Percentiles rank a stretch among this genome's conserved stretches.
Evolutionary conservation across 2,113 vertebrate species (phyloP).

Genomic region (Vimba vimba): DNA sequence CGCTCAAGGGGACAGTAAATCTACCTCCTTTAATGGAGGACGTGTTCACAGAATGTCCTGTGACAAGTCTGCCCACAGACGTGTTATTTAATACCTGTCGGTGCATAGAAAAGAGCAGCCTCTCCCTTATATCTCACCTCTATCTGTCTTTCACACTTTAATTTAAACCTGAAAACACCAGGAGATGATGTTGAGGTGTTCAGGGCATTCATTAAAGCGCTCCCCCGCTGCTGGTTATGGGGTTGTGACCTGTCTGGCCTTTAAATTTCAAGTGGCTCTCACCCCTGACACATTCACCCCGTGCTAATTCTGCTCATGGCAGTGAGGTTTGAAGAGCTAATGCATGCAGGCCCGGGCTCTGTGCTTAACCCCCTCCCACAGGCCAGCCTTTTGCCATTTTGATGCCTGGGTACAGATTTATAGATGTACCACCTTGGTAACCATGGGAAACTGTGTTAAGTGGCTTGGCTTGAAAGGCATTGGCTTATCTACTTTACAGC

Average conservation of each 20-base stretch:
- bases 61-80: not conserved
- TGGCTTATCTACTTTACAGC: not conserved
- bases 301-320: slow-evolving; percentile 19
- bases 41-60: slow-evolving; percentile 29
- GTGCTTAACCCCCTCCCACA: not conserved
- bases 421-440: slow-evolving; percentile 5
- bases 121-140: not conserved
- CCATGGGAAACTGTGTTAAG: not conserved
- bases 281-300: slow-evolving; percentile 45
- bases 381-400: not conserved
- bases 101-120: not conserved
- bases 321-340: slow-evolving; percentile 27
- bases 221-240: slow-evolving; percentile 1
- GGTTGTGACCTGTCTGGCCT: slow-evolving; percentile 30
- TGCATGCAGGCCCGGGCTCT: not conserved
- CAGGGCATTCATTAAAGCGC: not conserved
- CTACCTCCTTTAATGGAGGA: slow-evolving; percentile 34
- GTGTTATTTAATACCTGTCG: slow-evolving; percentile 40
- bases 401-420: slow-evolving; percentile 4
- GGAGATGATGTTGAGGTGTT: slow-evolving; percentile 3
- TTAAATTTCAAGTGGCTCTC: slow-evolving; percentile 15
- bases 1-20: slow-evolving; percentile 37
- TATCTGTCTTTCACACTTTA: slow-evolving; percentile 10
- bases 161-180: not conserved
- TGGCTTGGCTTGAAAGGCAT: not conserved